Base-by-base conservation (phyloP, 2,888 invertebrate species). In the Strigamia transsilvanica region DNA sequence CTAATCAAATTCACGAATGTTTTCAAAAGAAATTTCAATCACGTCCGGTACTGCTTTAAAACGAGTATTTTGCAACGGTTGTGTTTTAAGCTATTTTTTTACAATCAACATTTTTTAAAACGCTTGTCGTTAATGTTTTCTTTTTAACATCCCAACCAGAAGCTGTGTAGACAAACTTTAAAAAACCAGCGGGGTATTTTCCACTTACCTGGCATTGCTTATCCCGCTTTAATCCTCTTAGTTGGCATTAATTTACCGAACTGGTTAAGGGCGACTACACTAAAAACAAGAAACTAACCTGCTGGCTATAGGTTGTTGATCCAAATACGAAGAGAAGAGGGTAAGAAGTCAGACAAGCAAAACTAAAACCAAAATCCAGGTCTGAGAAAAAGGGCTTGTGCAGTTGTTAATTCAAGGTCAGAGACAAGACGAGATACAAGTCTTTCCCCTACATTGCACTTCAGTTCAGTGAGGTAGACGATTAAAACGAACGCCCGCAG, bases 401-500 rank as follows among this genome's bases (percentile, higher is more conserved):
- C 61, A 23, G 21, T 23, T 21, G 21, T 66, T 23, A 66, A 66
- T 21, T 66, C 61, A 66, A 66, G 61, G 61, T 66, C 61, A 66
- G 61, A 66, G 12, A 46, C 46, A 46, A 38, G 46, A 23, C 61
- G 61, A 66, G 61, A 66, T 66, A 66, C 61, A 66, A 66, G 61
- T 66, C 61, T 66, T 66, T 66, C 61, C 61, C 61, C 61, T 66
- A 66, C 61, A 66, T 66, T 66, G 61, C 61, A 66, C 61, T 66
- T 66, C 18, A 21, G 61, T 66, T 66, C 61, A 21, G 61, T 66
- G 61, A 66, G 61, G 21, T 66, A 66, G 61, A 66, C 61, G 61
- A 66, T 66, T 66, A 66, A 66, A 66, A 66, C 61, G 61, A 66
- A 66, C 61, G 61, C 61, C 61, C 23, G 9, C 23, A 66, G 61